A percentile compares a stretch with the other conserved stretches of the same genome.
Conservation (phyloP, 1,140 invertebrate species). For the Aphidius gifuensis region DNA sequence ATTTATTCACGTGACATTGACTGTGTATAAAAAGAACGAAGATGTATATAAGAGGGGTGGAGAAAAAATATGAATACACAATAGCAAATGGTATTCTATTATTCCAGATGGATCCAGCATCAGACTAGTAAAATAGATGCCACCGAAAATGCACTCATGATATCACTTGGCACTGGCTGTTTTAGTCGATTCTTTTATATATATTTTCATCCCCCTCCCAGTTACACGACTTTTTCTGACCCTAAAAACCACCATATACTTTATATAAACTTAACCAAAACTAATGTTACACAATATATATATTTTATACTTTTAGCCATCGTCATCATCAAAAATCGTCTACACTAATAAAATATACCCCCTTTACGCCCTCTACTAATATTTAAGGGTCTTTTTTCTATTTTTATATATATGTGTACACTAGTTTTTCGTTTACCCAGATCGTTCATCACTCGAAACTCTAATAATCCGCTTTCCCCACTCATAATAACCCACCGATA, state of each 20-base stretch:
- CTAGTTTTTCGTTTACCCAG: slow-evolving; percentile 10
- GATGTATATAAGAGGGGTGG: slow-evolving; percentile 6
- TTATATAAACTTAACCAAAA: slow-evolving; percentile 1
- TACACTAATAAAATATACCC: slow-evolving; percentile 24
- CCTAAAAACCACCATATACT: slow-evolving; percentile 6
- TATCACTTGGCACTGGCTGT: slow-evolving; percentile 45
- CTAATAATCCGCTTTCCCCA: slow-evolving; percentile 14
- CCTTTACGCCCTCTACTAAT: slow-evolving; percentile 16
- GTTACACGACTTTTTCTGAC: neutral
- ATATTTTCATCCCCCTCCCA: neutral
- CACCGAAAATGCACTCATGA: slow-evolving; percentile 39
- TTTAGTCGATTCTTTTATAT: slow-evolving; percentile 18
- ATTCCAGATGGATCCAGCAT: slow-evolving; percentile 42
- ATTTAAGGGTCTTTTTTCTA: slow-evolving; percentile 5
- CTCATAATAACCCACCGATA: slow-evolving; percentile 6
- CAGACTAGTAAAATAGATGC: slow-evolving; percentile 14
- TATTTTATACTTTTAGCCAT: neutral
- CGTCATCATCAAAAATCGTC: slow-evolving; percentile 17
- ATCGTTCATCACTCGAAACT: slow-evolving; percentile 9
- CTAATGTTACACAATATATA: slow-evolving; percentile 14
- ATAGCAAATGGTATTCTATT: slow-evolving; percentile 51
- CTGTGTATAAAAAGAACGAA: slow-evolving; percentile 3
- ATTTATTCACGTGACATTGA: slow-evolving; percentile 17
- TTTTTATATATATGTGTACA: neutral
- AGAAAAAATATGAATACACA: slow-evolving; percentile 33